These are phyloP conservation scores for Eumacrocentrus americanus DNA, from an alignment of 2,888 invertebrate genomes.

Conservation along the genomic window DNA sequence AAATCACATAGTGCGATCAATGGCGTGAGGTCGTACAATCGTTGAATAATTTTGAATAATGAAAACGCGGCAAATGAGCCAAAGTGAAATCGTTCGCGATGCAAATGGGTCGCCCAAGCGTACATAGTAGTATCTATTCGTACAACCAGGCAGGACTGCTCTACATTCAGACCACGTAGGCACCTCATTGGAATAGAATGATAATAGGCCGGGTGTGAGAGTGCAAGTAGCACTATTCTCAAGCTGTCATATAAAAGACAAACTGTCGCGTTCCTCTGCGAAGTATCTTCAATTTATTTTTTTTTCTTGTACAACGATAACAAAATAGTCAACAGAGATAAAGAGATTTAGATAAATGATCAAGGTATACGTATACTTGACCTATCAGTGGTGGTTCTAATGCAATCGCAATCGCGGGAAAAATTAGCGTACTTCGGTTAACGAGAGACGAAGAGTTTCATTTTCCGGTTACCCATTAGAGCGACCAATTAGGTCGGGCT, in stretches of 20 bases:
- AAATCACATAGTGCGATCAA: background rate
- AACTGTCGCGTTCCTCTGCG: slow-evolving; percentile 15
- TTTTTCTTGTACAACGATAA: too few species aligned
- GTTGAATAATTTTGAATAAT: slow-evolving; percentile 29
- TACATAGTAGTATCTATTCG: background rate
- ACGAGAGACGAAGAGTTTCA: slow-evolving; percentile 34
- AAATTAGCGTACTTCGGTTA: slow-evolving; percentile 30
- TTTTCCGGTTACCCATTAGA: slow-evolving; percentile 37
- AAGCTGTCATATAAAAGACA: slow-evolving; percentile 33
- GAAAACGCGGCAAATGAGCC: slow-evolving; percentile 27
- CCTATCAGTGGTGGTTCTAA: background rate
- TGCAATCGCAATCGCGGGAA: background rate
- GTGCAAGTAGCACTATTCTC: slow-evolving; percentile 52
- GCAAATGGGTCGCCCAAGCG: slow-evolving; percentile 18
- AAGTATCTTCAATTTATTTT: slow-evolving; percentile 8
- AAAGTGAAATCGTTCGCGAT: slow-evolving; percentile 29
- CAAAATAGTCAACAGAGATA: too few species aligned
- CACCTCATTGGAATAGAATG: slow-evolving; percentile 48
- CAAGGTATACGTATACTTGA: too few species aligned
- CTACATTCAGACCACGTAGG: slow-evolving; percentile 26
- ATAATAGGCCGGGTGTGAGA: slow-evolving; percentile 44
- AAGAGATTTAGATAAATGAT: too few species aligned
- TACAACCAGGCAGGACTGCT: slow-evolving; percentile 8
- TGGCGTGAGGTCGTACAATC: slow-evolving; percentile 10
- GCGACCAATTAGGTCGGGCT: slow-evolving; percentile 31